These are phyloP conservation scores for Elysia crispata DNA, from an alignment of 2,888 invertebrate species.

Conservation along the genomic window DNA sequence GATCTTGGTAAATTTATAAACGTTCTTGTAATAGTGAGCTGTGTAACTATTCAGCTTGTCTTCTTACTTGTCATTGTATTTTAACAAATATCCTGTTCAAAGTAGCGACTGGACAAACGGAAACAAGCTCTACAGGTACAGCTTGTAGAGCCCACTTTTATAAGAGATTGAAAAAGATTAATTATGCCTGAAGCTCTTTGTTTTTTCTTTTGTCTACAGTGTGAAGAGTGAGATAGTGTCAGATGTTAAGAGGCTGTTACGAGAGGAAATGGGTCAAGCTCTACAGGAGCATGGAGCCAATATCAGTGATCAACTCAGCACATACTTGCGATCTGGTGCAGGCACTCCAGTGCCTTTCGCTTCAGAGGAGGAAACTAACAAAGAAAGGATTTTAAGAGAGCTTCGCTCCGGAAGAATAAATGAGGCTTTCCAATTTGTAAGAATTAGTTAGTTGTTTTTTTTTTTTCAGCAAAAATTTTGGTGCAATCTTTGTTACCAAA, in stretches of 20 bases:
- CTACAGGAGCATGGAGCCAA: conserved; percentile 81
- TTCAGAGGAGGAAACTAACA: conserved; percentile 43
- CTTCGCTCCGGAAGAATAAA: conserved; percentile 48
- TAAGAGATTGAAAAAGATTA: no score
- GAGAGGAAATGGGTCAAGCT: conserved; percentile 72
- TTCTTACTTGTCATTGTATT: no score
- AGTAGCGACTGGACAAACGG: no score
- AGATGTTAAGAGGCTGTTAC: conserved; percentile 68
- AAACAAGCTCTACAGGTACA: no score
- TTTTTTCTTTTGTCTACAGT: conserved; percentile 58
- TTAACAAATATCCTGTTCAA: no score
- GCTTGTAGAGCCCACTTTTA: no score
- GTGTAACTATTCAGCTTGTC: no score
- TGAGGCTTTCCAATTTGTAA: conserved; percentile 57
- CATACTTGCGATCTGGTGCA: conserved; percentile 84
- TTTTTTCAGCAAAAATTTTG: neutral
- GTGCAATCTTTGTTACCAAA: no score
- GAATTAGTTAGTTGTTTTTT: conserved; percentile 23
- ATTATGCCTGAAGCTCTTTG: no score
- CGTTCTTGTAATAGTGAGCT: no score
- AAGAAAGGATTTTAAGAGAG: conserved; percentile 41
- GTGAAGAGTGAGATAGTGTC: conserved; percentile 74
- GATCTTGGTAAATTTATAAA: no score
- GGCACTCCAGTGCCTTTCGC: conserved; percentile 85
- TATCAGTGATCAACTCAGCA: conserved; percentile 81